Evolutionary conservation across 2,888 invertebrate genomes (phyloP), one percentile per base, ranked within the genome.

Genomic region (Junonia oenone): DNA sequence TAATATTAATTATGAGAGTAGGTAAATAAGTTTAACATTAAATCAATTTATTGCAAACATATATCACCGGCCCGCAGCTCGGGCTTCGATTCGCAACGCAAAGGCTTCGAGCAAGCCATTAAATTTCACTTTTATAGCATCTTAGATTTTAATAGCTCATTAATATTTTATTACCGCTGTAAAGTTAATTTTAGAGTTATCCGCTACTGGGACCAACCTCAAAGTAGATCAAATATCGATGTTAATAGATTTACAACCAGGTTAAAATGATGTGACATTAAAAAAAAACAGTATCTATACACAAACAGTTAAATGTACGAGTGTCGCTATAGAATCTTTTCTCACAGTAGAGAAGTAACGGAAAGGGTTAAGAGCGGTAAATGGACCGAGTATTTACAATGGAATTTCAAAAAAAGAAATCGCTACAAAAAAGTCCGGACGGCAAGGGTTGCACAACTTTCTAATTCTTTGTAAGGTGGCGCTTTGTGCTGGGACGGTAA

Each of bases 361-460:
- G 59, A 86, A 89, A 87, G 88, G 87, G 88, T 90, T 88, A 81
- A 73, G 61, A 48, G 45, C 55, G 73, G 76, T 77, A 80, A 80
- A 83, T 75, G 78, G 78, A 69, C 75, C 75, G 72, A 72, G 71
- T 77, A 76, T 63, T 67, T 65, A 76, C 86, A 88, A 89, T 79
- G 72, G 68, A 76, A 71, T 76, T 78, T 78, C 73, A 78, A 75
- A 84, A 75, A 84, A 81, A 78, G 71, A 70, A 77, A 76, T 76
- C 75, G 66, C 72, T 72, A 76, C 75, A 83, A 85, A 83, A 81
- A 80, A 76, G 63, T 71, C 74, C 72, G 73, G 78, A 72, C 75
- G 76, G 80, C 79, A 83, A 89, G 88, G 88, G 89, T 90, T 90
- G 87, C 83, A 78, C 82, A 90, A 90, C 90, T 90, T 90, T 90